Evolutionary conservation across 2,797 vertebrate species (phyloP).

Genomic region (Hypotaenidia okinawae): DNA sequence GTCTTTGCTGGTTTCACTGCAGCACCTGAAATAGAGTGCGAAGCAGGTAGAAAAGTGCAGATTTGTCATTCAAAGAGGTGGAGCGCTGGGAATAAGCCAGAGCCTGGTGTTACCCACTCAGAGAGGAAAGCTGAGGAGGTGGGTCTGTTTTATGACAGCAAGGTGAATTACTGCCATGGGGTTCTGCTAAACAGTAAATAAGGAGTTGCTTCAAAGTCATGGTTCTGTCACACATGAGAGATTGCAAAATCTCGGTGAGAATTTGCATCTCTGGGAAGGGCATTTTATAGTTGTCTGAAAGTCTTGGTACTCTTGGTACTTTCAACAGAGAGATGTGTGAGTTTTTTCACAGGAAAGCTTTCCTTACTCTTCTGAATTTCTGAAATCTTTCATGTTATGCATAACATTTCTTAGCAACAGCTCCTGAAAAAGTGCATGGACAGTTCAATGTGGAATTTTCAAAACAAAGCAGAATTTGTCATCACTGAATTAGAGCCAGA

Average conservation of each 20-base stretch:
- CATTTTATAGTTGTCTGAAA: not conserved
- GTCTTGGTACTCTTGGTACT: not conserved
- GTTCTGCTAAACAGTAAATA: slow-evolving; percentile 15
- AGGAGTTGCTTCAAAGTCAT: not conserved
- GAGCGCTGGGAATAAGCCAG: not conserved
- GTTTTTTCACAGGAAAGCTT: not conserved
- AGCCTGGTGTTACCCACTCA: not conserved
- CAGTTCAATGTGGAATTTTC: not conserved
- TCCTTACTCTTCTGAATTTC: not conserved
- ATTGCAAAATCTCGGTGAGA: not conserved
- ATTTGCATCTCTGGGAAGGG: not conserved
- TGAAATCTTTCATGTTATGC: not conserved
- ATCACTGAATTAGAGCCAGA: not conserved
- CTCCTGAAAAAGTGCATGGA: not conserved
- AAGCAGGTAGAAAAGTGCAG: not conserved
- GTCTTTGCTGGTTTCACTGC: not conserved
- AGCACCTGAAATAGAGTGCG: not conserved
- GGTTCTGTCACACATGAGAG: not conserved
- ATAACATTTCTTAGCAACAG: not conserved
- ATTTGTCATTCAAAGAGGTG: not conserved
- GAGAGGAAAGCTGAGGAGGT: not conserved
- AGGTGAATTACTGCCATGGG: not conserved
- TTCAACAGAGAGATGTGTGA: not conserved
- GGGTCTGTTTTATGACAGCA: not conserved
- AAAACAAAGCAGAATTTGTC: not conserved